Percentiles rank a stretch among this genome's conserved stretches.
Conservation (phyloP, 2,113 vertebrate genomes). For the Peromyscus polionotus region DNA sequence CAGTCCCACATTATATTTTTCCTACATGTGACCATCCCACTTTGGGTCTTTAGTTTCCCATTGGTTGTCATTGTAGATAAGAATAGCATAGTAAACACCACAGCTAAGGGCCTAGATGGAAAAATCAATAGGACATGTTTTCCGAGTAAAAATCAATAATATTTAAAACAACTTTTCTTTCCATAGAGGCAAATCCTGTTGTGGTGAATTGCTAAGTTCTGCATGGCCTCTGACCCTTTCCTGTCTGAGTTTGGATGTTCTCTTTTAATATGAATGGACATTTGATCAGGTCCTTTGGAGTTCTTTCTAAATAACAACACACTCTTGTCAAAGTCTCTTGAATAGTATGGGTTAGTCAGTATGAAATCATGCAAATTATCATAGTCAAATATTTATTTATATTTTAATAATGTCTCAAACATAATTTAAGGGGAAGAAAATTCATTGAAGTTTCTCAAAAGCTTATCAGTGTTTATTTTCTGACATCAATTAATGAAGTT, state of each 20-base stretch:
- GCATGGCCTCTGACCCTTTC: constrained; percentile 18
- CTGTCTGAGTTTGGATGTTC: constrained; percentile 4
- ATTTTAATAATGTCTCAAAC: constrained; percentile 9
- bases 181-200: constrained; percentile 65
- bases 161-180: constrained; percentile 79
- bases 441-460: constrained; percentile 39
- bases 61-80: constrained; percentile 46
- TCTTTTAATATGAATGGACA: constrained; percentile 13
- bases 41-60: constrained; percentile 38
- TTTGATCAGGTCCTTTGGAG: neutral
- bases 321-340: neutral
- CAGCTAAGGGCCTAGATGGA: constrained; percentile 62
- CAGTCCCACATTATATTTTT: neutral
- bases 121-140: constrained; percentile 82
- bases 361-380: constrained; percentile 19
- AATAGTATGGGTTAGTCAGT: neutral
- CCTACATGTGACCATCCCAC: neutral
- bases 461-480: neutral
- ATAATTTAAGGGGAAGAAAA: neutral
- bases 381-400: constrained; percentile 29
- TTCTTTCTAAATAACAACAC: neutral
- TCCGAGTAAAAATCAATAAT: constrained; percentile 80
- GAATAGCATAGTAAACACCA: constrained; percentile 62
- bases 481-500: constrained; percentile 53
- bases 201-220: constrained; percentile 52